Percentiles rank a stretch among this genome's conserved stretches.
Conservation (phyloP, 2,113 vertebrate species). For the Benitochromis conjunctus region DNA sequence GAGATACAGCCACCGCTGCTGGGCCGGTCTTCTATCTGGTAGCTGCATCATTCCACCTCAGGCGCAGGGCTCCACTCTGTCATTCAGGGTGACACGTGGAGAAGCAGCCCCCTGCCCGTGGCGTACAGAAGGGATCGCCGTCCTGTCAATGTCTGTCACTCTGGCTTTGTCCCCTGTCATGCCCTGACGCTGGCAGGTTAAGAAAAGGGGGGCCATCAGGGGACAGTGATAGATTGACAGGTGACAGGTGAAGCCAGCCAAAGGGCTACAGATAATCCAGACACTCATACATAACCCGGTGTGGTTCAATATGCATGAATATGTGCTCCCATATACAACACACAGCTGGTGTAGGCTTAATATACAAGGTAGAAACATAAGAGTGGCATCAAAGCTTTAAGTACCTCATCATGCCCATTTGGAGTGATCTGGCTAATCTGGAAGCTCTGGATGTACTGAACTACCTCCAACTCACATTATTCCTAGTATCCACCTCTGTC, state of each 20-base stretch:
- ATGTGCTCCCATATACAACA: background rate
- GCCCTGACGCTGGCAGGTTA: constrained; percentile 35
- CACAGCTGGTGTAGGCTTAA: background rate
- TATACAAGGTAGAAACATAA: background rate
- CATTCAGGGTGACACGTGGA: constrained; percentile 57
- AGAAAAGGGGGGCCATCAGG: background rate
- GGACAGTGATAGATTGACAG: constrained; percentile 59
- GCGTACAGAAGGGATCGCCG: constrained; percentile 37
- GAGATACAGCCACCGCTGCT: background rate
- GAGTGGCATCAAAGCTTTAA: background rate
- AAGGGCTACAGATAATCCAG: constrained; percentile 14
- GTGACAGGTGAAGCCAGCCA: constrained; percentile 60
- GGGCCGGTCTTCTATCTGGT: constrained; percentile 5
- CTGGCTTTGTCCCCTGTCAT: constrained; percentile 48
- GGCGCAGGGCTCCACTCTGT: constrained; percentile 51
- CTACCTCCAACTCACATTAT: background rate
- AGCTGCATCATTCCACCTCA: constrained; percentile 29
- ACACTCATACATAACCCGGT: background rate
- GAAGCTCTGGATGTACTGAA: background rate
- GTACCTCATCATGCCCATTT: accelerated
- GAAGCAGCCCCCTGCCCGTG: constrained; percentile 28
- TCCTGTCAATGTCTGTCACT: constrained; percentile 59
- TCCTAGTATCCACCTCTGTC: background rate
- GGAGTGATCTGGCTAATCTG: background rate
- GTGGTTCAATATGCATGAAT: background rate